phyloP scores from a whole-genome alignment of 2,797 vertebrate genomes.

The Parauchenoglanis ngamensis region DNA sequence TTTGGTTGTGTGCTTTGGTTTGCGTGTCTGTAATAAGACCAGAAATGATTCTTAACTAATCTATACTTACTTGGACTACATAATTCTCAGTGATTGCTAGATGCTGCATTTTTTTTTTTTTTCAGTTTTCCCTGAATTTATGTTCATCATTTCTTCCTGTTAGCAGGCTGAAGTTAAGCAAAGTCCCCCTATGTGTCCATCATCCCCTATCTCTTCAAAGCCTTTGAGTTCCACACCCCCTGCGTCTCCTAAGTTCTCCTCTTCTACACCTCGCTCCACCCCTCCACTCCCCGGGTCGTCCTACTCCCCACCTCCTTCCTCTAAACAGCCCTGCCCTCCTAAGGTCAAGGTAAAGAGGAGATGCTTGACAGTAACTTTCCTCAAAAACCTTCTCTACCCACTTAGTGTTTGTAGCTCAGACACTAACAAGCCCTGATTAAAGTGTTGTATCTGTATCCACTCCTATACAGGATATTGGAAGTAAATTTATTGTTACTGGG shows the following conservation, averaged over 20 bases:
- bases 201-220: conserved; percentile 51
- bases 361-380: conserved; percentile 26
- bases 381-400: not conserved
- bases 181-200: conserved; percentile 46
- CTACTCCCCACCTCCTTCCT: conserved; percentile 56
- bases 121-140: not conserved
- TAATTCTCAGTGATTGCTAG: not conserved
- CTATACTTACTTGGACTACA: not conserved
- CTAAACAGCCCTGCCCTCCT: conserved; percentile 56
- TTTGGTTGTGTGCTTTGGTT: conserved; percentile 25
- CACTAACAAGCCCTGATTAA: conserved; percentile 37
- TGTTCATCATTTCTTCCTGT: conserved; percentile 39
- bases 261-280: conserved; percentile 49
- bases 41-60: conserved; percentile 23
- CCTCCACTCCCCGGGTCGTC: conserved; percentile 50
- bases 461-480: not conserved
- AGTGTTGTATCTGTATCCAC: not conserved
- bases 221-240: conserved; percentile 38
- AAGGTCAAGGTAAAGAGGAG: conserved; percentile 61
- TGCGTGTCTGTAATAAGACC: not conserved
- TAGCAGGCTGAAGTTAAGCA: conserved; percentile 55
- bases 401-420: conserved; percentile 18
- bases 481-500: not conserved
- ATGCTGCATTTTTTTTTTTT: not conserved
- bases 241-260: conserved; percentile 50